phyloP scores from a whole-genome alignment of 1,140 invertebrate genomes.

The Solen grandis region DNA sequence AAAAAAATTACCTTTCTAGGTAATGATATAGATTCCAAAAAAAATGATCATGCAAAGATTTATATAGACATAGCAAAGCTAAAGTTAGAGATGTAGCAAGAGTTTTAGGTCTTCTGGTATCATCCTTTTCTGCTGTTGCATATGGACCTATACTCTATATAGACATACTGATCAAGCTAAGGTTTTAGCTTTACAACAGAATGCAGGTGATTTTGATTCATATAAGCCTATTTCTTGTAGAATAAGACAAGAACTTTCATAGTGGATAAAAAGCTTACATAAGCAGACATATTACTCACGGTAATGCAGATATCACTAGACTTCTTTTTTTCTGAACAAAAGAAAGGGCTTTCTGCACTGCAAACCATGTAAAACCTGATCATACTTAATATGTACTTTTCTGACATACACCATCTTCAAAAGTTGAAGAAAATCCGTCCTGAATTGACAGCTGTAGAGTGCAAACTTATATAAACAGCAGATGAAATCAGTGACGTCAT shows the following conservation, averaged over 20 bases:
- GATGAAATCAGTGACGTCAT: too few relatives aligned
- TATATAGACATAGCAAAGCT: not conserved
- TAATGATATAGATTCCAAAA: slow-evolving; percentile 43
- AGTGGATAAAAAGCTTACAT: slow-evolving; percentile 15
- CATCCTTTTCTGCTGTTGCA: slow-evolving; percentile 15
- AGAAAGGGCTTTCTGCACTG: too few relatives aligned
- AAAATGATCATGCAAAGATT: slow-evolving; percentile 18
- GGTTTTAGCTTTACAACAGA: too few relatives aligned
- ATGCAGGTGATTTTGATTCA: not conserved
- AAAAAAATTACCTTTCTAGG: slow-evolving; percentile 45
- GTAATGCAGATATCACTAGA: slow-evolving; percentile 10
- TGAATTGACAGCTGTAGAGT: too few relatives aligned
- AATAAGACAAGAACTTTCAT: slow-evolving; percentile 11
- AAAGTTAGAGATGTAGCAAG: slow-evolving; percentile 4
- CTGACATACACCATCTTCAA: too few relatives aligned
- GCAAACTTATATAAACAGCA: too few relatives aligned
- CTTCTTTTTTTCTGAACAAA: too few relatives aligned
- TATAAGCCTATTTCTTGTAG: not conserved
- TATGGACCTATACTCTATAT: slow-evolving; percentile 13
- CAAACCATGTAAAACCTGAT: too few relatives aligned
- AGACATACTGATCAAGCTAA: not conserved
- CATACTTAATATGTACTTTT: too few relatives aligned
- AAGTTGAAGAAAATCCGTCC: too few relatives aligned
- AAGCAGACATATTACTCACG: slow-evolving; percentile 19
- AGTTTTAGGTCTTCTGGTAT: slow-evolving; percentile 25